Base-by-base conservation (phyloP, 2,888 invertebrate genomes). In the Hydroisotoma schaefferi region DNA sequence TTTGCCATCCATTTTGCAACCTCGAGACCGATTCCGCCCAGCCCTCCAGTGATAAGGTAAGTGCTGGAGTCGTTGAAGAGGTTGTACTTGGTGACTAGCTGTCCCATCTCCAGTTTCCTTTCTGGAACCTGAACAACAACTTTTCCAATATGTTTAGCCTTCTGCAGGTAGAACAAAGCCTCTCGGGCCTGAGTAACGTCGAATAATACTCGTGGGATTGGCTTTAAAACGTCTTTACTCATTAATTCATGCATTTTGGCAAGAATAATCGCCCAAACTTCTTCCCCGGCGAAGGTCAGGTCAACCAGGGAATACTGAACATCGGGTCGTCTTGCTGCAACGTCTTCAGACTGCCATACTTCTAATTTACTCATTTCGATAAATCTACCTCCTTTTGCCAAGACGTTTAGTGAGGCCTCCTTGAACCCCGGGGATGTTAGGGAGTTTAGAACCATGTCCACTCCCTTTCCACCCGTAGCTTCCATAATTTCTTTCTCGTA, bases 1-100 rank as follows among this genome's bases (percentile, higher is more conserved):
- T 28, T 20, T n/a, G 54, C 28, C 65, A 65, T 65, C 59, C 59
- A 65, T 29, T 65, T 59, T 6, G 57, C 51, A 2, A 65, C 59
- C 28, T 56, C 61, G 28, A 65, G 53, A 10, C 65, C 65, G 12
- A 65, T 58, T 1, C 61, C 65, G 18, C 65, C 65, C 18, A 65
- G 56, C 12, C 65, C 65, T 46, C 65, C 65, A 28, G 61, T 65
- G 20, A 65, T 62, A 1, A 65, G 37, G 23, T 65, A 65, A 1
- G 62, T 62, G 15, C 56, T 49, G 23, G 26, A 23, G 4, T 52
- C 54, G 47, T 61, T 59, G 29, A 65, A 65, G n/a, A n/a, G n/a
- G n/a, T n/a, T n/a, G n/a, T n/a, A n/a, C n/a, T n/a, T n/a, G n/a
- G n/a, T n/a, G n/a, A n/a, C n/a, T n/a, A n/a, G n/a, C n/a, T n/a